Evolutionary conservation across 64 coral and sea anemone genomes (phyloP), one percentile per base, ranked within the genome.

Genomic region (Actinia equina): DNA sequence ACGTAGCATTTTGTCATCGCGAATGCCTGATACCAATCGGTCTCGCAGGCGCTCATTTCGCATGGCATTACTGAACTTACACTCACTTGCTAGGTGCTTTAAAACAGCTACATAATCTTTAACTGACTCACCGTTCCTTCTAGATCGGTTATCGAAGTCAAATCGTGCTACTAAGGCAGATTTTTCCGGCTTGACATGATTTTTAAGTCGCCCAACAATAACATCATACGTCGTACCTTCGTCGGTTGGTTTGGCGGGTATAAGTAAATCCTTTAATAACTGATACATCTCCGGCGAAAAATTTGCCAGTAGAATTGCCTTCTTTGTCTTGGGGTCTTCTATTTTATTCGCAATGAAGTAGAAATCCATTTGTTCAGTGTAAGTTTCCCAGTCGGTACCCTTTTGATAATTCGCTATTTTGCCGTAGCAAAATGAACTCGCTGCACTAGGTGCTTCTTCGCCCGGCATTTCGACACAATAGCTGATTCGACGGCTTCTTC

Each of bases 71-170:
- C 23, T 71, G 62, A 93, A 89, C 58, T 93, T 93, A 70, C 92
- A 90, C 71, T 89, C 88, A 43, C 77, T 87, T n/a, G 92, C 88
- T 45, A 94, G 65, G 77, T 94, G 93, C 59, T 90, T 90, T 58
- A 94, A 42, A 1, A 41, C 58, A 17, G 88, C 93, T 59, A 94
- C 88, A 80, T 26, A 78, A 37, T 43, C 80, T 12, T 56, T 82
- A n/a, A 82, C 80, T 26, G 74, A 80, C 77, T 80, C 77, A 43
- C 17, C 77, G 19, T 22, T 5, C 60, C 30, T 86, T n/a, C 84
- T 58, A 9, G 19, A 59, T 5, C 84, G 84, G 22, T 86, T 86
- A 27, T 86, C 60, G 4, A 86, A 86, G 4, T 86, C 84, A n/a
- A 43, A 86, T 44, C 84, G 15, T 15, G 84, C 84, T 3, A 86